Conservation (phyloP, 2,113 vertebrate species). For the Gulo gulo region DNA sequence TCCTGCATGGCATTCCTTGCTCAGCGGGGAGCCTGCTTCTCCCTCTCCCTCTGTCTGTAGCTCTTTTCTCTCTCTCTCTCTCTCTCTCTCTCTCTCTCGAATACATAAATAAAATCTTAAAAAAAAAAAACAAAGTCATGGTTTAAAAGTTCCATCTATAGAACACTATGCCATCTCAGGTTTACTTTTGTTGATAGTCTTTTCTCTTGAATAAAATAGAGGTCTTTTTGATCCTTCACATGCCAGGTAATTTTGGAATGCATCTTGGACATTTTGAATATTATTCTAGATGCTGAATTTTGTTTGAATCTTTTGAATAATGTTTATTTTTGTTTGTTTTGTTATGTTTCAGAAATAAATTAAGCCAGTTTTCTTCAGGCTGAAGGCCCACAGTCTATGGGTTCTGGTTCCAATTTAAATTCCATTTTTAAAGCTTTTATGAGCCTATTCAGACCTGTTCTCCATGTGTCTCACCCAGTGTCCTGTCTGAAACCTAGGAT, state of each 20-base stretch:
- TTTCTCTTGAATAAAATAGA: neutral
- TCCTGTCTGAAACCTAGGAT: neutral
- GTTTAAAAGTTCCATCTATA: neutral
- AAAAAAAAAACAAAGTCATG: neutral
- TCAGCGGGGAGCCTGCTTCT: neutral
- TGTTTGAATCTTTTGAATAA: neutral
- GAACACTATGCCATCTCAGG: neutral
- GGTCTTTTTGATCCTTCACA: neutral
- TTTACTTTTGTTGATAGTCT: neutral
- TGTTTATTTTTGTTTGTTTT: neutral
- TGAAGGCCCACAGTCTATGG: neutral
- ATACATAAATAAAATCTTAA: neutral
- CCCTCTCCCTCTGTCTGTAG: neutral
- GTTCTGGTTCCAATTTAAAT: constrained; percentile 19
- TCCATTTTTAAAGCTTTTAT: neutral
- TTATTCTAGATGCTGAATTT: neutral
- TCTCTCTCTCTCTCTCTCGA: neutral
- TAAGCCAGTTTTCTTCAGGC: neutral
- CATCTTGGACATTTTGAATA: neutral
- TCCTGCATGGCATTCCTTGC: neutral
- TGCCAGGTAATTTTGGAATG: neutral
- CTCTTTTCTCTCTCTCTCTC: neutral
- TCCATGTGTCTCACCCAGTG: neutral
- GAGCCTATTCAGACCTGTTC: neutral
- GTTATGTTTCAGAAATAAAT: neutral